Base-by-base conservation (phyloP, 2,888 invertebrate species). In the Pyralis farinalis region DNA sequence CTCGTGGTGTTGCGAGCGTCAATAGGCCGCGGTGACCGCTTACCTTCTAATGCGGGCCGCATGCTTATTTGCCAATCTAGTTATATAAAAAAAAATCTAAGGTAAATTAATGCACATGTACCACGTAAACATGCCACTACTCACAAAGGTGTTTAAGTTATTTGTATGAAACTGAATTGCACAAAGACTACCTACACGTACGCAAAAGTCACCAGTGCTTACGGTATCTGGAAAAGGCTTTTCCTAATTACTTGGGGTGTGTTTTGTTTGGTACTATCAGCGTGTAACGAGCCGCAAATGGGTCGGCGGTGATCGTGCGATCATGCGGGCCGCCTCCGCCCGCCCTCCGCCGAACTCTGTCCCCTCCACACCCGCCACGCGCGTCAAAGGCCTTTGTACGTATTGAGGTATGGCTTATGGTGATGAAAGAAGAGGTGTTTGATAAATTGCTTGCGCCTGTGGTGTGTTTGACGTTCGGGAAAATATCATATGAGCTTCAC, bases 201-300 rank as follows among this genome's bases (percentile, higher is more conserved):
- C 37, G 51, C 54, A 62, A 63, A 63, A 70, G 72, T 73, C 68
- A 68, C 63, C 64, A 84, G 78, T 84, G 73, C 84, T 86, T 80
- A 81, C 77, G 71, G 73, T 84, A 86, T 84, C 84, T 84, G 79
- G 78, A 82, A 84, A 86, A 86, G 85, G 83, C 82, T 86, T 86
- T 85, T 71, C 79, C 85, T 86, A 88, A 86, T 88, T 87, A 86
- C 83, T 86, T 82, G 75, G 84, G 83, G 86, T 85, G 75, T 80
- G 85, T 87, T 85, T 86, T 88, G 88, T 87, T 84, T 87, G 85
- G 81, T 74, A 84, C 79, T 88, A 87, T 88, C 88, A 70, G 86
- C 74, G 86, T 76, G 86, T 82, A 87, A 82, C 87, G 88, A 84
- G 84, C 80, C 82, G 83, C 87, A 80, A 86, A 86, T 84, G 85